These are phyloP conservation scores for Chalcis sispes DNA, from an alignment of 2,888 invertebrate species.

Conservation along the genomic window DNA sequence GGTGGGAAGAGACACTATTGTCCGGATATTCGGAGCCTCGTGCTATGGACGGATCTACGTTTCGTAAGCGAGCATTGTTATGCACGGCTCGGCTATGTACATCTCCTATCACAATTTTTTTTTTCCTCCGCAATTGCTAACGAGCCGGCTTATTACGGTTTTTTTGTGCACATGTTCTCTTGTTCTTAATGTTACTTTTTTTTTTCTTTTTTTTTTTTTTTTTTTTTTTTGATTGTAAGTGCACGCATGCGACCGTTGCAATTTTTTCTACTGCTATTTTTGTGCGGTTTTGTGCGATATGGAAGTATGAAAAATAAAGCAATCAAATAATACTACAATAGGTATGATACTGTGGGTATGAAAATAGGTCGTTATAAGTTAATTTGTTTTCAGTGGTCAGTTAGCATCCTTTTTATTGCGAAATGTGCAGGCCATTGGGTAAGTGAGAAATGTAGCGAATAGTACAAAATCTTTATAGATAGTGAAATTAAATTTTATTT, in stretches of 20 bases:
- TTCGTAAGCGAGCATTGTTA: slow-evolving; percentile 64
- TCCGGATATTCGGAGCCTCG: slow-evolving; percentile 93
- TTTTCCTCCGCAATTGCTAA: slow-evolving; percentile 28
- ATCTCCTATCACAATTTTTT: slow-evolving; percentile 20
- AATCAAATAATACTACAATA: background rate
- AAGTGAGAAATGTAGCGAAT: too few species aligned
- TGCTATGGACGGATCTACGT: slow-evolving; percentile 78
- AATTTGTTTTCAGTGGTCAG: slow-evolving; percentile 32
- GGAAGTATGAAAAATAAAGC: background rate
- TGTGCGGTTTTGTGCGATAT: slow-evolving; percentile 3
- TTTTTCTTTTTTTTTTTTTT: too few species aligned
- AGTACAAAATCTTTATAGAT: too few species aligned
- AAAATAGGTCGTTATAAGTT: slow-evolving; percentile 7
- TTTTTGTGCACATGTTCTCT: slow-evolving; percentile 17
- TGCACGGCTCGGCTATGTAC: slow-evolving; percentile 55
- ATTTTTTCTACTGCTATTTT: slow-evolving; percentile 9
- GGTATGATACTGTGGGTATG: slow-evolving; percentile 2
- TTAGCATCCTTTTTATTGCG: slow-evolving; percentile 5
- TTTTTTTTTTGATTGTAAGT: background rate
- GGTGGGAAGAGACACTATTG: slow-evolving; percentile 89
- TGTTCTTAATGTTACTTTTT: too few species aligned
- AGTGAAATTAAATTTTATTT: too few species aligned
- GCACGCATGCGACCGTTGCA: too few species aligned
- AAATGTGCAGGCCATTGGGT: too few species aligned
- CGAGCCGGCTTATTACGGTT: slow-evolving; percentile 54